Conservation (phyloP, 92 coral and sea anemone genomes). For the Hydrozoanthus gracilis region DNA sequence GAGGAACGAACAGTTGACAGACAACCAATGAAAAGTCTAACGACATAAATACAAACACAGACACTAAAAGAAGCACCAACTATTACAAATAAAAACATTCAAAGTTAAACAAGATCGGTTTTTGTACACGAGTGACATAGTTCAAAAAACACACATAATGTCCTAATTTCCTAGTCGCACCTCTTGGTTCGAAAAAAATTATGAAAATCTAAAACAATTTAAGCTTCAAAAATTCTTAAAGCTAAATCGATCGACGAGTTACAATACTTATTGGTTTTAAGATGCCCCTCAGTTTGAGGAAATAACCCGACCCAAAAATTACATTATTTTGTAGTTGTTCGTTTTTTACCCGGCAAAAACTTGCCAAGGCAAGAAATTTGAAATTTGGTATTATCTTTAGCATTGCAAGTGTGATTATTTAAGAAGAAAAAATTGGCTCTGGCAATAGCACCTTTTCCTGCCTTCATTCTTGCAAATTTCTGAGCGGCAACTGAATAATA, state of each 20-base stretch:
- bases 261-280: slow-evolving; percentile 27
- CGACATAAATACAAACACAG: neutral
- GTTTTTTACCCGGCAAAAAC: neutral
- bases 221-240: slow-evolving; percentile 29
- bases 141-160: slow-evolving; percentile 1
- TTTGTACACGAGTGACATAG: neutral
- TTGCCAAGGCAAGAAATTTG: neutral
- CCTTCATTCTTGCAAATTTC: slow-evolving; percentile 19
- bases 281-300: slow-evolving; percentile 44
- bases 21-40: neutral
- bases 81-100: neutral
- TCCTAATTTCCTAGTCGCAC: neutral
- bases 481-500: slow-evolving; percentile 31
- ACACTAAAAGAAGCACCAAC: neutral
- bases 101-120: neutral
- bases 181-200: slow-evolving; percentile 1
- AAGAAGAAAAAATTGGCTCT: slow-evolving; percentile 9
- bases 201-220: slow-evolving; percentile 27
- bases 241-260: slow-evolving; percentile 17
- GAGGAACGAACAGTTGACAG: slow-evolving; percentile 22
- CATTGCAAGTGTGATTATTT: neutral
- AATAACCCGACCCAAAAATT: slow-evolving; percentile 25
- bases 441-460: neutral
- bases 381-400: slow-evolving; percentile 1
- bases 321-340: slow-evolving; percentile 15